phyloP scores from a whole-genome alignment of 2,888 invertebrate genomes.

The Margaritifera margaritifera region DNA sequence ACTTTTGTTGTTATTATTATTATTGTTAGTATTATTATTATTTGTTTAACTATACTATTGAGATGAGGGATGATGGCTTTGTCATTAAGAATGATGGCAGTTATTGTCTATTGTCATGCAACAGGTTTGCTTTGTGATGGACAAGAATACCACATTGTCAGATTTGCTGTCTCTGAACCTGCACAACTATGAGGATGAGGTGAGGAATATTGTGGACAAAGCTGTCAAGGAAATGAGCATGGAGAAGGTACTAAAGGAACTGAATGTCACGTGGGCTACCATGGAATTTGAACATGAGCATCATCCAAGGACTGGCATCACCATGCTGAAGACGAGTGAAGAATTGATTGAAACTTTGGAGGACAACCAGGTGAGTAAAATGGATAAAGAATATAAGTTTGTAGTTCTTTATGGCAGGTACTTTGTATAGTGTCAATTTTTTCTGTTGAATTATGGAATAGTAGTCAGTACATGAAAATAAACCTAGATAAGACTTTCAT shows the following conservation, averaged over 20 bases:
- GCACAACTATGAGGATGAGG: conserved; percentile 98
- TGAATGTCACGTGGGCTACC: conserved; percentile 90
- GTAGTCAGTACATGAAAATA: no score
- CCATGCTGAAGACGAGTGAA: conserved; percentile 90
- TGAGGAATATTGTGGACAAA: conserved; percentile 95
- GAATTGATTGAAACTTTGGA: conserved; percentile 96
- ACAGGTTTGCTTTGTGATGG: conserved; percentile 94
- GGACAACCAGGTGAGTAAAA: conserved; percentile 86
- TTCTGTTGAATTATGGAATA: no score
- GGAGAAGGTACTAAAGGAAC: conserved; percentile 93
- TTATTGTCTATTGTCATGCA: not conserved
- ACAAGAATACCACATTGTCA: conserved; percentile 90
- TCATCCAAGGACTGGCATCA: conserved; percentile 88
- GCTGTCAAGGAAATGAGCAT: conserved; percentile 98
- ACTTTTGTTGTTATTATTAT: no score
- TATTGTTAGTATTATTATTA: no score
- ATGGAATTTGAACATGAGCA: conserved; percentile 90
- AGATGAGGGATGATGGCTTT: no score
- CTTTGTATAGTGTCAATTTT: no score
- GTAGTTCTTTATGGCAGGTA: no score
- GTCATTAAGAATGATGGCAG: no score
- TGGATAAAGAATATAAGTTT: not conserved
- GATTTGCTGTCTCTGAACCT: conserved; percentile 92
- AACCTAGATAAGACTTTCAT: no score
- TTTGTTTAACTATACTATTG: no score